Percentiles rank a stretch among this genome's conserved stretches.
phyloP scores from a whole-genome alignment of 2,797 vertebrate species.

The Onychomys arenicola region DNA sequence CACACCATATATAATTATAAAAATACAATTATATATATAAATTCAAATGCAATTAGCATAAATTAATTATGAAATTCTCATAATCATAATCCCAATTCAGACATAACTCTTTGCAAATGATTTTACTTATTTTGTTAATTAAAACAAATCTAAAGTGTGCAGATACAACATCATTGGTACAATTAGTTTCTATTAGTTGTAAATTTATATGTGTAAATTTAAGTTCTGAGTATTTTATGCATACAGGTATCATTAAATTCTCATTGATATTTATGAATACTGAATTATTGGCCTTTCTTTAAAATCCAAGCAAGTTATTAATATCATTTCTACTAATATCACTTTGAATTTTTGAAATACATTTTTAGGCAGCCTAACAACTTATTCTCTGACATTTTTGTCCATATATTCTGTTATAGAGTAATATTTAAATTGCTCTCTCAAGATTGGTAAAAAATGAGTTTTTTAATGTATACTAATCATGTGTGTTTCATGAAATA shows the following conservation, averaged over 20 bases:
- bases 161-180: conserved; percentile 11
- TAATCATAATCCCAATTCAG: conserved; percentile 64
- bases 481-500: not conserved
- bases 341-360: not conserved
- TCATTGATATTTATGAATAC: not conserved
- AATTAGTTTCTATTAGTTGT: conserved; percentile 43
- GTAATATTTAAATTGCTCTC: not conserved
- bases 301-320: not conserved
- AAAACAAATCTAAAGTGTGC: conserved; percentile 63
- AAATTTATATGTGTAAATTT: conserved; percentile 1
- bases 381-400: not conserved
- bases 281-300: not conserved
- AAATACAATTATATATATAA: not conserved
- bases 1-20: conserved; percentile 51
- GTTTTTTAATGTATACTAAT: not conserved
- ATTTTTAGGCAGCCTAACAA: not conserved
- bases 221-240: conserved; percentile 5
- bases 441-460: not conserved
- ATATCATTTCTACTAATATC: not conserved
- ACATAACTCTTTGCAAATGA: conserved; percentile 68
- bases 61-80: conserved; percentile 74
- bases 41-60: conserved; percentile 74
- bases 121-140: conserved; percentile 35
- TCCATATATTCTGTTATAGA: not conserved
- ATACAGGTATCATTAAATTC: not conserved